These are phyloP conservation scores for Meleagris gallopavo DNA, from an alignment of 2,113 vertebrate species.

Conservation along the genomic window DNA sequence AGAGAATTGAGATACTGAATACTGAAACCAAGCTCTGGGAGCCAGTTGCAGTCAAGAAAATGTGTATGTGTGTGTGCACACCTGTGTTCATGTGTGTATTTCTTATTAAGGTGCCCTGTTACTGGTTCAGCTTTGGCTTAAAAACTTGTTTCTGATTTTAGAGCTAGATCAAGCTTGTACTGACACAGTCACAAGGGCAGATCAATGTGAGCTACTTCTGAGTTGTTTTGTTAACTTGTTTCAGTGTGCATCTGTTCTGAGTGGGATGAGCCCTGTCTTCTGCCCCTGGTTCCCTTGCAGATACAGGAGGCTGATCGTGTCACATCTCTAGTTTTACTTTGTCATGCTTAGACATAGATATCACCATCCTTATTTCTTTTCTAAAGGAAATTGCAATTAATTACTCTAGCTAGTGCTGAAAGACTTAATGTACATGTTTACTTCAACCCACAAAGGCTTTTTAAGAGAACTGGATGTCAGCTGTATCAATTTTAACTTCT, in stretches of 20 bases:
- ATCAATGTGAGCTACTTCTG: neutral
- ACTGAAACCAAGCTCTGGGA: neutral
- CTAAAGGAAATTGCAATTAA: neutral
- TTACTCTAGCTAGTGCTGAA: slow-evolving; percentile 21
- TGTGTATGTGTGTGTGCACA: neutral
- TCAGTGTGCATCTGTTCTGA: neutral
- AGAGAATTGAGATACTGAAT: neutral
- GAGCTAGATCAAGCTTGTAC: neutral
- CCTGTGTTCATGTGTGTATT: neutral
- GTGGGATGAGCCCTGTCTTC: neutral
- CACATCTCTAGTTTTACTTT: neutral
- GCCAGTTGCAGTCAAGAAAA: slow-evolving; percentile 2
- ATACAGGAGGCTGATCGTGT: neutral
- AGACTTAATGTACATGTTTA: neutral
- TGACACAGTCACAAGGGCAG: neutral
- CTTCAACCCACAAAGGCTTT: neutral
- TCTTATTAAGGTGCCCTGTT: neutral
- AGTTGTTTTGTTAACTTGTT: no score
- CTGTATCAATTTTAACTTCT: neutral
- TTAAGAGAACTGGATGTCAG: neutral
- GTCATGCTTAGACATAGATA: neutral
- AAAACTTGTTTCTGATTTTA: neutral
- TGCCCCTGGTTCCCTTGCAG: neutral
- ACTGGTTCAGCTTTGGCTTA: neutral
- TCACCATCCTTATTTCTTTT: neutral